Conservation (phyloP, 2,113 vertebrate species). For the Dermatemys mawii region DNA sequence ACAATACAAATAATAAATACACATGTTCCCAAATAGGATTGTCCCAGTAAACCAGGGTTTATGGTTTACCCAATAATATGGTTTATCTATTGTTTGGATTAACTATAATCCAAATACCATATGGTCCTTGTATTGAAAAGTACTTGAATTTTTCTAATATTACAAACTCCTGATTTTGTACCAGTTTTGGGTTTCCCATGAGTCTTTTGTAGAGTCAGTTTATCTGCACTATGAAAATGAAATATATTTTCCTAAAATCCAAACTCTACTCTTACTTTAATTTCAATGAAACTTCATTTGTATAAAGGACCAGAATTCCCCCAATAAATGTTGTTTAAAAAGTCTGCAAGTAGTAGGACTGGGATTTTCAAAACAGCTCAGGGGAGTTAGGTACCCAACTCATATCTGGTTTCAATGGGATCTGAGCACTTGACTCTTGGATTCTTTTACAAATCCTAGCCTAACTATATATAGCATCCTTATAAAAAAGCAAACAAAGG, state of each 20-base stretch:
- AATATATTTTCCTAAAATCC: not conserved
- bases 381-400: not conserved
- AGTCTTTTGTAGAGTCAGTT: not conserved
- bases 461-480: not conserved
- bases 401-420: not conserved
- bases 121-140: not conserved
- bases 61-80: not conserved
- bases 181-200: not conserved
- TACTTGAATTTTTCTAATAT: not conserved
- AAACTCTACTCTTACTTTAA: not conserved
- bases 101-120: not conserved
- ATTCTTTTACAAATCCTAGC: not conserved
- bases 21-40: not conserved
- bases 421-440: not conserved
- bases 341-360: not conserved
- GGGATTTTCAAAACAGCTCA: not conserved
- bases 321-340: not conserved
- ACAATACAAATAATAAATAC: constrained; percentile 14
- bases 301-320: not conserved
- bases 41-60: not conserved
- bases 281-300: rapidly evolving
- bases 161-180: not conserved
- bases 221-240: not conserved
- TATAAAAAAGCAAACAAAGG: not conserved
- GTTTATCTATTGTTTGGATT: not conserved